Percentiles rank a stretch among this genome's conserved stretches.
These are phyloP conservation scores for Tyto alba DNA, from an alignment of 2,113 vertebrate genomes.

Conservation along the genomic window DNA sequence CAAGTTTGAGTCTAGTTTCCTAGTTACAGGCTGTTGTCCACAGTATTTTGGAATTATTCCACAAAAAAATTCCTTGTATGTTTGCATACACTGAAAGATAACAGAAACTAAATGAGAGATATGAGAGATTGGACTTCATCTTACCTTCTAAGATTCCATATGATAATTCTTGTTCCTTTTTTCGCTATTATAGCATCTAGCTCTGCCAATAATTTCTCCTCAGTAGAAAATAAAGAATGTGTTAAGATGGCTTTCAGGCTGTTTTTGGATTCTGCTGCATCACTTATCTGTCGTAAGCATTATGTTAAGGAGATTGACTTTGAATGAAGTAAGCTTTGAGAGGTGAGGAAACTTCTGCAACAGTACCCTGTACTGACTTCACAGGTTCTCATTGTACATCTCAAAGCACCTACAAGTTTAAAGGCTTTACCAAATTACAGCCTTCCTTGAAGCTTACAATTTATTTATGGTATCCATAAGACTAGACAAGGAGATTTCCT, in stretches of 20 bases:
- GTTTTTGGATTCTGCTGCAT: constrained; percentile 67
- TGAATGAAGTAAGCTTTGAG: background rate
- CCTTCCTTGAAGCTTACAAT: background rate
- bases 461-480: background rate
- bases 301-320: constrained; percentile 70
- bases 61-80: background rate
- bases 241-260: constrained; percentile 85
- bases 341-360: background rate
- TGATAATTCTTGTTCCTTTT: constrained; percentile 92
- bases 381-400: background rate
- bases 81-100: background rate
- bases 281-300: constrained; percentile 71
- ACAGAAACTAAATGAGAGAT: background rate
- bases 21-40: background rate
- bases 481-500: background rate
- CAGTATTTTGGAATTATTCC: background rate
- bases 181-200: constrained; percentile 75
- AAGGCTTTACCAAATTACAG: background rate
- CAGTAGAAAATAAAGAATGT: constrained; percentile 81
- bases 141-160: constrained; percentile 93
- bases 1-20: background rate
- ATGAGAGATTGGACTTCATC: background rate
- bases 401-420: background rate
- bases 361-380: background rate
- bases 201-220: constrained; percentile 80